Conservation (phyloP, 1,140 invertebrate species). For the Adelges cooleyi region DNA sequence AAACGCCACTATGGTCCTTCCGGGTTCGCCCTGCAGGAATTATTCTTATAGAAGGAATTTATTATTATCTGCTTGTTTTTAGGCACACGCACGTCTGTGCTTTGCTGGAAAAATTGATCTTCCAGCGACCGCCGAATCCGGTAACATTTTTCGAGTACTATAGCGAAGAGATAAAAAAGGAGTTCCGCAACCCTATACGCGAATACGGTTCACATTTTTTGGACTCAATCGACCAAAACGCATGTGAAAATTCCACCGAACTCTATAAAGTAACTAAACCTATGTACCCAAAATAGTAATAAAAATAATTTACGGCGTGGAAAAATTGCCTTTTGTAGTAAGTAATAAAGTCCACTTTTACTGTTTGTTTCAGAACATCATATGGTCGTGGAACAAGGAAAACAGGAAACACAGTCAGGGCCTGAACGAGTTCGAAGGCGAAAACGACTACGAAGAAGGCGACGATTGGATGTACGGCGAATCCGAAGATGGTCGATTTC, state of each 20-base stretch:
- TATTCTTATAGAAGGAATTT: too few species aligned
- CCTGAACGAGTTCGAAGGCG: background rate
- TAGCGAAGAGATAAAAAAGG: background rate
- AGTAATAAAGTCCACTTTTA: too few species aligned
- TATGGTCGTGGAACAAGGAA: too few species aligned
- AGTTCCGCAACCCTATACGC: background rate
- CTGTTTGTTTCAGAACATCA: too few species aligned
- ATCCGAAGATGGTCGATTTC: background rate
- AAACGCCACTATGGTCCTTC: too few species aligned
- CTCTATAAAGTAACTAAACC: background rate
- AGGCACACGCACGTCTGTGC: background rate
- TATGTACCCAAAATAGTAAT: too few species aligned
- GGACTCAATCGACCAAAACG: background rate
- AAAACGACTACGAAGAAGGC: background rate
- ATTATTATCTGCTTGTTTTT: too few species aligned
- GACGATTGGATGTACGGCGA: background rate
- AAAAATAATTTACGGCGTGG: too few species aligned
- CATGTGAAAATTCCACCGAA: background rate
- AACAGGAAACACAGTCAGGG: too few species aligned
- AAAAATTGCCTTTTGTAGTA: too few species aligned
- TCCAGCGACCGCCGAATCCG: background rate
- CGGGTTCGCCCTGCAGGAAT: too few species aligned
- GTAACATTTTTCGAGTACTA: constrained; percentile 14
- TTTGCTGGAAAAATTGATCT: background rate
- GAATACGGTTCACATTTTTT: background rate